Evolutionary conservation across 1,140 invertebrate species (phyloP), one percentile per base, ranked within the genome.

Genomic region (Achatina immaculata): DNA sequence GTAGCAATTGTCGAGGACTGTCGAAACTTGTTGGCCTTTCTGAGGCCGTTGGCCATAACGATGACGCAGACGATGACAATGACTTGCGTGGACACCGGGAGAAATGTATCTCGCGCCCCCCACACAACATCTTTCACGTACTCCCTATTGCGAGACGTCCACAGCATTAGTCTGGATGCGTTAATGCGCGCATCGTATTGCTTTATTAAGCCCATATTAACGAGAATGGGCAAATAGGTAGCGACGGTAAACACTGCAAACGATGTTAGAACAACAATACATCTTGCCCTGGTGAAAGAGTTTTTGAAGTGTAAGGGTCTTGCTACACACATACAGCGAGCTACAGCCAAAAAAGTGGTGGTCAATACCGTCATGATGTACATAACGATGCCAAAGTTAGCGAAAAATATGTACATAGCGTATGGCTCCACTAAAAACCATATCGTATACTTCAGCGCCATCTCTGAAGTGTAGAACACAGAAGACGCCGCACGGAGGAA

Each of bases 251-350:
- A 51, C 9, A 76, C 28, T 3, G n/a, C 28, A 62, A 76, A 76
- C 6, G n/a, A 28, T 7, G 31, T 34, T 36, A 76, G 24, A 9
- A 36, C 21, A n/a, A 51, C 2, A 7, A 58, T n/a, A 58, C 42
- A 76, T 34, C 51, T 51, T 6, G 9, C 6, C n/a, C 34, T 14
- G 28, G 73, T 76, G 19, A 76, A 76, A 38, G 31, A 4, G 34
- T 76, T 51, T 28, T 58, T 76, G 48, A 76, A 76, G 9, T 58
- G 73, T n/a, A 76, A 42, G 3, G 73, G 73, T 40, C 16, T 76
- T 7, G n/a, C 43, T 19, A 74, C 72, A 74, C 72, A 74, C 40
- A 74, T 43, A 51, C 72, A 74, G 3, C 72, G 40, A 4, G 43
- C 43, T 4, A 74, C n/a, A 31, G 72, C 72, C 11, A 74, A 14